These are phyloP conservation scores for Bagarius yarrelli DNA, from an alignment of 2,113 vertebrate genomes.

Conservation along the genomic window DNA sequence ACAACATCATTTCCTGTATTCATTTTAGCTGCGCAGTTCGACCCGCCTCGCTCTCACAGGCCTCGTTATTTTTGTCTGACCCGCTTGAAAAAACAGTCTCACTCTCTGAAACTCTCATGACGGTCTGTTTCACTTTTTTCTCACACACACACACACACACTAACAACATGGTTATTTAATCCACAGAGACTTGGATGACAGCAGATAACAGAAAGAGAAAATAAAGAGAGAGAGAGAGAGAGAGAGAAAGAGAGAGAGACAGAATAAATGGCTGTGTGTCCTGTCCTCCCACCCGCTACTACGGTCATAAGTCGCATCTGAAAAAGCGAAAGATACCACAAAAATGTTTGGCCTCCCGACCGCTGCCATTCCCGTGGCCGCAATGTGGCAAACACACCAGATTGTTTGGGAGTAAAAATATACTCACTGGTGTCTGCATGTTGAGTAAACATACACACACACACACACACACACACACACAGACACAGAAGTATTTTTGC, in stretches of 20 bases:
- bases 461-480: conserved; percentile 36
- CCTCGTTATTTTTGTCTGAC: conserved; percentile 67
- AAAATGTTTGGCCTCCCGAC: conserved; percentile 67
- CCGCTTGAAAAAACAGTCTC: conserved; percentile 57
- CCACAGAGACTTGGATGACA: conserved; percentile 28
- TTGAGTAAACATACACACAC: conserved; percentile 54
- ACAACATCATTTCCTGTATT: conserved; percentile 56
- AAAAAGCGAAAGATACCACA: conserved; percentile 56
- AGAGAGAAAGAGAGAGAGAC: background rate
- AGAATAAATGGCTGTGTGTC: background rate
- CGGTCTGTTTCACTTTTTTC: conserved; percentile 25
- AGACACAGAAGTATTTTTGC: conserved; percentile 9
- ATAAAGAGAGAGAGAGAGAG: background rate
- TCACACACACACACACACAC: conserved; percentile 40
- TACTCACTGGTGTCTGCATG: conserved; percentile 48
- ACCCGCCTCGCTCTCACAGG: conserved; percentile 64
- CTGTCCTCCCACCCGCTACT: conserved; percentile 2
- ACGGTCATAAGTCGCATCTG: background rate
- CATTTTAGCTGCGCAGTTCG: conserved; percentile 45
- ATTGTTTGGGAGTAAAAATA: conserved; percentile 69
- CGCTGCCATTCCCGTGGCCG: conserved; percentile 59
- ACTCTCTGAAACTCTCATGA: background rate
- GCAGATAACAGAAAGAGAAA: background rate
- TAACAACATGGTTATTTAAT: conserved; percentile 38
- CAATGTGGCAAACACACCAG: conserved; percentile 59